phyloP scores from a whole-genome alignment of 2,888 invertebrate species.

The Melieria crassipennis region DNA sequence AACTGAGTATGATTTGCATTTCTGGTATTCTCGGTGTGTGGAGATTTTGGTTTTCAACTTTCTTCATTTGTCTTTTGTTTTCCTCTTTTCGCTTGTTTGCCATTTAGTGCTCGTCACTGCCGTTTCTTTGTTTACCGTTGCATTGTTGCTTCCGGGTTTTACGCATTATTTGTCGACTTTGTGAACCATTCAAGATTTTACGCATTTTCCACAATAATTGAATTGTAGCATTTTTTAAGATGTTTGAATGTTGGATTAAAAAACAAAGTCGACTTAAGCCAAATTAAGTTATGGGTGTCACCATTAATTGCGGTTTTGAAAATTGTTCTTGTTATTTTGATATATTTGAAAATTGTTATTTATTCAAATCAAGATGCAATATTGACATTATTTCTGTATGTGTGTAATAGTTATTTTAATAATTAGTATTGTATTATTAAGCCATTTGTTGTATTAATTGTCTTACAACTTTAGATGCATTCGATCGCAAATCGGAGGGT shows the following conservation, averaged over 20 bases:
- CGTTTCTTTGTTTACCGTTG: conserved; percentile 7
- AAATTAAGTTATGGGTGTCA: too few relatives aligned
- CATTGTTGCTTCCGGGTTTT: conserved; percentile 23
- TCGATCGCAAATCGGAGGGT: conserved; percentile 62
- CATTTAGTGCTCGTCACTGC: neutral
- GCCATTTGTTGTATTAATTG: conserved; percentile 36
- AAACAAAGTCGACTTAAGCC: too few relatives aligned
- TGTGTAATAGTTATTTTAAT: conserved; percentile 2
- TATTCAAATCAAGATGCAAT: too few relatives aligned
- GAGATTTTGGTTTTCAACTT: conserved; percentile 11
- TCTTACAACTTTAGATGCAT: conserved; percentile 54
- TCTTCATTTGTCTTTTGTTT: conserved; percentile 7
- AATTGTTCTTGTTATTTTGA: too few relatives aligned
- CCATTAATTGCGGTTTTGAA: too few relatives aligned
- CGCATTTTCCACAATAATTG: too few relatives aligned
- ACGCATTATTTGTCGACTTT: neutral
- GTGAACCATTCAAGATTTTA: too few relatives aligned
- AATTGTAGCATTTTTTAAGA: too few relatives aligned
- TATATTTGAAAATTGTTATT: too few relatives aligned
- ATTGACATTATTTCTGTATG: neutral
- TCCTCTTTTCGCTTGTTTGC: neutral
- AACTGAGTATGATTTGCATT: conserved; percentile 32
- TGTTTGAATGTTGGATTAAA: too few relatives aligned
- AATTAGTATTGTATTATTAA: conserved; percentile 19
- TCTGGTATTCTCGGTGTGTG: conserved; percentile 18